These are phyloP conservation scores for Cephus pygmeus DNA, from an alignment of 2,888 invertebrate genomes.

Conservation along the genomic window DNA sequence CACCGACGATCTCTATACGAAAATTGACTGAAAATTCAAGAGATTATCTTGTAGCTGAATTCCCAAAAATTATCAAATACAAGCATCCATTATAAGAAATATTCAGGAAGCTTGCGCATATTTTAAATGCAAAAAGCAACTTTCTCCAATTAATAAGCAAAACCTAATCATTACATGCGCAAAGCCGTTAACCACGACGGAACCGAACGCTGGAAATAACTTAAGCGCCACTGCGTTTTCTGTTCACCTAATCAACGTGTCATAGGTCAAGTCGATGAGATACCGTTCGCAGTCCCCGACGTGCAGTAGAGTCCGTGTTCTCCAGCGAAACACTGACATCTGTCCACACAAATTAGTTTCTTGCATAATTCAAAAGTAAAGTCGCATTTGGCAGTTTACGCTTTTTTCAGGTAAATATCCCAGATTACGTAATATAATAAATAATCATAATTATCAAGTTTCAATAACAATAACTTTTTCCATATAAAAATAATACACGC, in stretches of 20 bases:
- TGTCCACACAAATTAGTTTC: background rate
- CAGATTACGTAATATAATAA: background rate
- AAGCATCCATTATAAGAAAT: background rate
- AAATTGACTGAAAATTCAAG: background rate
- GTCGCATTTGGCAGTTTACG: background rate
- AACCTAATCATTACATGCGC: background rate
- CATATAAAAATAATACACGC: background rate
- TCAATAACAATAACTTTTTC: background rate
- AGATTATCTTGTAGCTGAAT: background rate
- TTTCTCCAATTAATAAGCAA: background rate
- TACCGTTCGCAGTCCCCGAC: conserved; percentile 46
- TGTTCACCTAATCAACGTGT: conserved; percentile 52
- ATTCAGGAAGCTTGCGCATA: background rate
- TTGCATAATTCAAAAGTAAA: background rate
- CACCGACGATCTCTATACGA: background rate
- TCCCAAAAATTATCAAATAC: background rate
- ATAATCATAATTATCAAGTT: background rate
- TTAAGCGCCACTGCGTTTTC: conserved; percentile 29
- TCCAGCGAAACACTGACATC: conserved; percentile 40
- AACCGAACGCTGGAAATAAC: background rate
- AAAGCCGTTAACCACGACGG: background rate
- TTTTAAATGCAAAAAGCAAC: background rate
- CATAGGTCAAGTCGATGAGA: conserved; percentile 63
- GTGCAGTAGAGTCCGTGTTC: conserved; percentile 57
- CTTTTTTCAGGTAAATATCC: background rate